Evolutionary conservation across 2,797 vertebrate genomes (phyloP), one percentile per base, ranked within the genome.

Genomic region (Cottoperca gobio): DNA sequence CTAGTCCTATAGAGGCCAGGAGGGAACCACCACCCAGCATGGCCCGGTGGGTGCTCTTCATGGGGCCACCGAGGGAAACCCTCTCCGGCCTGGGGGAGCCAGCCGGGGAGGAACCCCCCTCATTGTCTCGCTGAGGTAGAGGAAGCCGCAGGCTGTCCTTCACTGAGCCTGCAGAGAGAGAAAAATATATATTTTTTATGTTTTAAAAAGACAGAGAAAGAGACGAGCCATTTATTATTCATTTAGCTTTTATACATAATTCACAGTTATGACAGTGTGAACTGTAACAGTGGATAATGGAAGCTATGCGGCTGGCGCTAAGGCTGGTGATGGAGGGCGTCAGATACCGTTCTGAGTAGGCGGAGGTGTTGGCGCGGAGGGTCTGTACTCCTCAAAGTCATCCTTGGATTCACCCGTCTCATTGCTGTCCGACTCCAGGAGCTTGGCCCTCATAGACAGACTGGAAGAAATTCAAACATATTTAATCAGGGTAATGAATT

Each of bases 1-100:
- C 96, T 0, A 97, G 91, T 70, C 94, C 96, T 13, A 97, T 73
- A 0, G 96, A 96, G 1, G 96, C 96, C 2, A 97, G 88, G 79
- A 97, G 88, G 49, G 95, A 93, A 1, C 95, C 95, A 3, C 94
- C 89, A 0, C 90, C 91, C 13, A 97, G 90, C 74, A 97, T 81
- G 0, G 95, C 95, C 0, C 90, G 91, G 70, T 96, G 96, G 69
- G 96, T 96, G 91, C 90, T 88, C 80, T 94, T 96, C 39, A 94
- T 77, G 0, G 89, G 70, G 13, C 89, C 52, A 4, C 87, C 73
- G 16, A 78, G 49, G 23, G 86, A 85, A 2, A 88, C 85, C 45
- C 95, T 91, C 40, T 96, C 95, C 0, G 87, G 89, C 74, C 91
- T 88, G 17, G 94, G 95, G 68, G 94, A 95, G 50, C 91, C 88